phyloP scores from a whole-genome alignment of 2,888 invertebrate species.

The Synanthedon tipuliformis region DNA sequence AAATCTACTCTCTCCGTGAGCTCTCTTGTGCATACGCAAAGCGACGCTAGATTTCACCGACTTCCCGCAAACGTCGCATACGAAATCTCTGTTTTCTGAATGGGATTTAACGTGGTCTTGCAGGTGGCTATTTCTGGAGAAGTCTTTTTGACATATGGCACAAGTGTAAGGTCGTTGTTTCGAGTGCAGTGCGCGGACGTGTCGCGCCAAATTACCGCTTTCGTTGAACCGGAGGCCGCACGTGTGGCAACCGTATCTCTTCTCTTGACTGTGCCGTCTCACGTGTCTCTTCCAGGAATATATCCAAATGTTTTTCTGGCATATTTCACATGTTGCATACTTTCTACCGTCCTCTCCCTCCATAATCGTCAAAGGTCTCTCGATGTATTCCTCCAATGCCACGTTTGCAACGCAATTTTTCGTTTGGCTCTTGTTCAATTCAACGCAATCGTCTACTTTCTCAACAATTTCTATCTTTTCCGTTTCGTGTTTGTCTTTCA shows the following conservation, averaged over 20 bases:
- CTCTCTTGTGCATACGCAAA: conserved; percentile 53
- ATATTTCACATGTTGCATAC: conserved; percentile 40
- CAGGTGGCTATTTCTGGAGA: conserved; percentile 56
- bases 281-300: conserved; percentile 54
- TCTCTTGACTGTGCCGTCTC: conserved; percentile 46
- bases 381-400: neutral
- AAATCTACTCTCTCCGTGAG: conserved; percentile 42
- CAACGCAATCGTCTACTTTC: neutral
- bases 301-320: conserved; percentile 31
- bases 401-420: neutral
- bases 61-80: conserved; percentile 68
- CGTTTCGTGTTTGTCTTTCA: conserved; percentile 7
- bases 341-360: conserved; percentile 17
- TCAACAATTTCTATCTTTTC: neutral
- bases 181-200: conserved; percentile 58
- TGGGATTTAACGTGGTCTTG: conserved; percentile 65
- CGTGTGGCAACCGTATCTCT: conserved; percentile 56
- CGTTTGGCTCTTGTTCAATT: neutral
- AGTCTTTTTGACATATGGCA: conserved; percentile 49
- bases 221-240: conserved; percentile 65
- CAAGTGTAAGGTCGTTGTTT: conserved; percentile 59
- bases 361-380: conserved; percentile 5
- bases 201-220: conserved; percentile 60
- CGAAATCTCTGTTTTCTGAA: conserved; percentile 43
- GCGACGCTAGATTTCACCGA: conserved; percentile 64